These are phyloP conservation scores for Drosophila kurseongensis DNA, from an alignment of 1,140 invertebrate genomes.

Conservation along the genomic window DNA sequence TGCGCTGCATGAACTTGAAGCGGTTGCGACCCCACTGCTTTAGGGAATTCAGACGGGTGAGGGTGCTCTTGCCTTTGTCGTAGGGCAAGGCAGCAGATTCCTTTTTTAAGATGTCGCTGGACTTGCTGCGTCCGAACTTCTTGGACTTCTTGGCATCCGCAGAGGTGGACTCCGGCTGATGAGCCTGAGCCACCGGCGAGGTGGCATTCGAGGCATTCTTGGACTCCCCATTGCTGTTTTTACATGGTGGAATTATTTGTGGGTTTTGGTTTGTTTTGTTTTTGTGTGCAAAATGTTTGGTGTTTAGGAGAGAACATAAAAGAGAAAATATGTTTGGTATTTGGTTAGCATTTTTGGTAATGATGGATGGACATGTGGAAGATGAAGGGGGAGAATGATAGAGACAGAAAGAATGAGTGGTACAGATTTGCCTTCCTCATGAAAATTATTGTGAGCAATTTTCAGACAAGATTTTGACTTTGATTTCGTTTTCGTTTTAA, in stretches of 20 bases:
- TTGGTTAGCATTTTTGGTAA: slow-evolving; percentile 74
- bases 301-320: slow-evolving; percentile 63
- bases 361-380: slow-evolving; percentile 66
- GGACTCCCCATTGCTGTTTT: slow-evolving; percentile 69
- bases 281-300: slow-evolving; percentile 43
- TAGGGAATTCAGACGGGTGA: slow-evolving; percentile 91
- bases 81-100: slow-evolving; percentile 85
- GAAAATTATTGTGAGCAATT: slow-evolving; percentile 62
- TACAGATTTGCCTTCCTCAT: slow-evolving; percentile 56
- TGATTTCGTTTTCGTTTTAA: slow-evolving; percentile 12
- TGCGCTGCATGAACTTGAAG: slow-evolving; percentile 90
- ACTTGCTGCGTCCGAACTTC: slow-evolving; percentile 87
- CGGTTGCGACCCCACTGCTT: slow-evolving; percentile 93
- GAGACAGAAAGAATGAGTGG: slow-evolving; percentile 11
- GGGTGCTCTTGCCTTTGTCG: slow-evolving; percentile 86
- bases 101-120: slow-evolving; percentile 88
- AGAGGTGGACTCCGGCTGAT: slow-evolving; percentile 15
- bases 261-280: slow-evolving; percentile 35
- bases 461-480: slow-evolving; percentile 32
- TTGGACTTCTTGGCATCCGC: slow-evolving; percentile 67
- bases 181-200: slow-evolving; percentile 33
- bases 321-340: slow-evolving; percentile 81
- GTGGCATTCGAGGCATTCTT: slow-evolving; percentile 64
- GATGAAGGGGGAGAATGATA: slow-evolving; percentile 8
- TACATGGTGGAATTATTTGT: slow-evolving; percentile 34